Conservation (phyloP, 1,140 invertebrate genomes). For the Ostrea edulis region DNA sequence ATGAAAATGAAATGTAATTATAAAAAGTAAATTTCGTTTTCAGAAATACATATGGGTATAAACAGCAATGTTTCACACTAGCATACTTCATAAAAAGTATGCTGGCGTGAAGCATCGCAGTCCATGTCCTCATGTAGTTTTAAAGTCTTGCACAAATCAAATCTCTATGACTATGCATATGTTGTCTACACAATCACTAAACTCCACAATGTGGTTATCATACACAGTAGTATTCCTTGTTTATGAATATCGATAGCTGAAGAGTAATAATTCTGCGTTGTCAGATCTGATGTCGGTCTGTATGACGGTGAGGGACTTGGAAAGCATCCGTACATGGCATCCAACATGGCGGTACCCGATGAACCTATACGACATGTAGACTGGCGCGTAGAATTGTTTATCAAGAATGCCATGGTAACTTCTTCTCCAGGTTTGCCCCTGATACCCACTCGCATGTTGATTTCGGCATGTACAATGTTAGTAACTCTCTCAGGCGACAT, state of each 20-base stretch:
- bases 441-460: conserved; percentile 46
- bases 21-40: no score
- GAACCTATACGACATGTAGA: conserved; percentile 32
- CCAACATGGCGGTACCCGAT: conserved; percentile 12
- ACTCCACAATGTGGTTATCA: neutral
- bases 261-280: neutral
- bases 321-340: neutral
- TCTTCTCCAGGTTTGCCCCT: conserved; percentile 48
- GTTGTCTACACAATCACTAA: neutral
- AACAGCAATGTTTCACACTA: no score
- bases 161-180: no score
- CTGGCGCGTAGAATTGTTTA: neutral
- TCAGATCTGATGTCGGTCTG: neutral
- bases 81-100: no score
- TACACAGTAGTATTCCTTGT: neutral
- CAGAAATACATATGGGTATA: no score
- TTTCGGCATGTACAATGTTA: conserved; percentile 47
- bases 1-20: no score
- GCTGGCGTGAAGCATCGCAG: no score
- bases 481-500: conserved; percentile 58
- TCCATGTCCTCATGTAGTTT: no score
- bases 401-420: conserved; percentile 46
- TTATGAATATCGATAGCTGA: neutral
- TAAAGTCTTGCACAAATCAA: no score
- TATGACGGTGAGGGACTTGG: neutral